phyloP scores from a whole-genome alignment of 2,113 vertebrate species.

The Otis tarda region DNA sequence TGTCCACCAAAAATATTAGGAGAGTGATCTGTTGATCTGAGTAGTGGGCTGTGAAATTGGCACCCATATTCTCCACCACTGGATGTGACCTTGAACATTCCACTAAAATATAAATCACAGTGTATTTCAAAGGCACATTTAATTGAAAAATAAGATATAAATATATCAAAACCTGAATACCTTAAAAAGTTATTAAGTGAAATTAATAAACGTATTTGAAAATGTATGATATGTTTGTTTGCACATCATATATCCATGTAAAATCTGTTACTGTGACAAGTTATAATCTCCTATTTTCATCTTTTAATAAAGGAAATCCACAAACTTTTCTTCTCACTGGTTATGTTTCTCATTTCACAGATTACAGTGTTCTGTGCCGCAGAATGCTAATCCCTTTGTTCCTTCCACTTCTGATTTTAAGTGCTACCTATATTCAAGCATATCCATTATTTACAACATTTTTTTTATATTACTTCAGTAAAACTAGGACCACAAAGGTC shows the following conservation, averaged over 20 bases:
- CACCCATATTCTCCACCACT: background rate
- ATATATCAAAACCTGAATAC: background rate
- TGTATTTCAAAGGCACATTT: background rate
- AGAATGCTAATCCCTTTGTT: background rate
- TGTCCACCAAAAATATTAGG: constrained; percentile 27
- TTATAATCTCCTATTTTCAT: background rate
- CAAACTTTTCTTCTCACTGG: background rate
- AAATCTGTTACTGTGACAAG: background rate
- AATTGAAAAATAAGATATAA: background rate
- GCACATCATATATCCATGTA: rapidly evolving
- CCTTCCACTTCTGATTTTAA: background rate
- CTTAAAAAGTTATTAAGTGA: background rate
- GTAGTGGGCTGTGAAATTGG: constrained; percentile 30
- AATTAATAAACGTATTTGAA: background rate
- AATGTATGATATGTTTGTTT: background rate
- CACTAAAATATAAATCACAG: background rate
- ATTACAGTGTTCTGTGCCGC: background rate
- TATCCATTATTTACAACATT: background rate
- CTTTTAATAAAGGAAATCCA: background rate
- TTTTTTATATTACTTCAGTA: background rate
- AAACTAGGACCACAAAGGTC: background rate
- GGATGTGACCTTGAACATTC: background rate
- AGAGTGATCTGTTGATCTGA: background rate
- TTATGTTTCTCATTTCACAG: background rate
- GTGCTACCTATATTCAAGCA: background rate